Base-by-base conservation (phyloP, 2,888 invertebrate species). In the Stictocephala bisonia region DNA sequence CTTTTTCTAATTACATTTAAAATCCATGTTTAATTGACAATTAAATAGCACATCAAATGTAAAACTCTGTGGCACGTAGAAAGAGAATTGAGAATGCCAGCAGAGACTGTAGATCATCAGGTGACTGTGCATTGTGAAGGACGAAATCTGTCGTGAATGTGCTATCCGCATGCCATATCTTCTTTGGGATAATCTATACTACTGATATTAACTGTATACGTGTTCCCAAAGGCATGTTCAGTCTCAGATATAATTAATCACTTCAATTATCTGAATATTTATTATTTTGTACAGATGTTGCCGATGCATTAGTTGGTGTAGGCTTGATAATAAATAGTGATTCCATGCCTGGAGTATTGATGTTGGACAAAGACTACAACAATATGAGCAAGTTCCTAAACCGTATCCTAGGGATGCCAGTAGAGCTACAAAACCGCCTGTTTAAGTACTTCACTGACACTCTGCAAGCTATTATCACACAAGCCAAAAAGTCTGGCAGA, bases 381-480 rank as follows among this genome's bases (percentile, higher is more conserved):
- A 97, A 97, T 84, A 98, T 99, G 89, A 95, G 96, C 76, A 99
- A 99, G 87, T 99, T 99, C 88, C 89, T 99, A 75, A 99, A 99
- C 85, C 89, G 95, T 67, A 96, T 99, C 81, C 88, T 99, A 75
- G 99, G 99, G 31, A 95, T 99, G 92, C 96, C 96, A 0, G 99
- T 99, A 3, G 95, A 96, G 66, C 86, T 99, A 67, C 99, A 99
- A 85, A 99, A 99, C 86, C 89, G 95, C 58, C 85, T 99, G 1
- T 99, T 99, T 86, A 93, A 96, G 81, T 99, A 98, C 85, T 99
- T 99, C 85, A 96, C 96, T 0, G 96, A 97, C 82, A 98, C 98
- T 0, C 87, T 99, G 76, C 89, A 92, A 22, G 95, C 96, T 0
- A 94, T 99, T 72, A 92, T 99, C 78, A 89, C 91, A 72, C 94